These are phyloP conservation scores for Callospermophilus lateralis DNA, from an alignment of 2,113 vertebrate species.

Conservation along the genomic window DNA sequence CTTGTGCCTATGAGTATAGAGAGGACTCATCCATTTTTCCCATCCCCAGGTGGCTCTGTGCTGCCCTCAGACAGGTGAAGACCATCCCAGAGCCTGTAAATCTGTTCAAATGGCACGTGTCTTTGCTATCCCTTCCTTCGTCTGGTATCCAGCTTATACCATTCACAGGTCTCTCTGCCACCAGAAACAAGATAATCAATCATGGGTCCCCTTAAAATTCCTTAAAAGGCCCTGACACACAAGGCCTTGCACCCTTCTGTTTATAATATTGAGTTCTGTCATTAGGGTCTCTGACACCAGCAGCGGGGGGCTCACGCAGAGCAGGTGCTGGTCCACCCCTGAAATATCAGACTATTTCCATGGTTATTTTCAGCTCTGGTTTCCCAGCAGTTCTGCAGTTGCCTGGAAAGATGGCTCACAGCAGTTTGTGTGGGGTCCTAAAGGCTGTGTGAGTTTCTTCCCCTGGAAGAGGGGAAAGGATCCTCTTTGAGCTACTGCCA, in stretches of 20 bases:
- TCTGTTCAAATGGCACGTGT: no score
- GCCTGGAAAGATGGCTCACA: background rate
- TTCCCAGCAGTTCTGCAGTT: background rate
- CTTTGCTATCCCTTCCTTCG: background rate
- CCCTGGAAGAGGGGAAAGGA: background rate
- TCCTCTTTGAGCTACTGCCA: background rate
- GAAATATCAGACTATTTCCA: background rate
- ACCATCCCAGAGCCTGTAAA: no score
- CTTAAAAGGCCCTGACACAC: background rate
- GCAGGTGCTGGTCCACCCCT: background rate
- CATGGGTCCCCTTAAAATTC: background rate
- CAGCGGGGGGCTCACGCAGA: background rate
- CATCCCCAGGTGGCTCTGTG: no score
- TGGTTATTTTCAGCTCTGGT: background rate
- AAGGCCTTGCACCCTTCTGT: background rate
- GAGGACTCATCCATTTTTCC: background rate
- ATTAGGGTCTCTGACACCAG: no score
- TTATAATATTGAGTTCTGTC: background rate
- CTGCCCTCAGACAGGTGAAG: background rate
- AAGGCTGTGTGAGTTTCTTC: background rate
- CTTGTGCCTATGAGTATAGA: background rate
- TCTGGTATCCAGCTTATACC: background rate
- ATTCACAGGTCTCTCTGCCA: background rate
- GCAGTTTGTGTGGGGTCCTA: background rate
- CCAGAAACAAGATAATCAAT: background rate